Conservation (phyloP, 2,113 vertebrate genomes). For the Collichthys lucidus region DNA sequence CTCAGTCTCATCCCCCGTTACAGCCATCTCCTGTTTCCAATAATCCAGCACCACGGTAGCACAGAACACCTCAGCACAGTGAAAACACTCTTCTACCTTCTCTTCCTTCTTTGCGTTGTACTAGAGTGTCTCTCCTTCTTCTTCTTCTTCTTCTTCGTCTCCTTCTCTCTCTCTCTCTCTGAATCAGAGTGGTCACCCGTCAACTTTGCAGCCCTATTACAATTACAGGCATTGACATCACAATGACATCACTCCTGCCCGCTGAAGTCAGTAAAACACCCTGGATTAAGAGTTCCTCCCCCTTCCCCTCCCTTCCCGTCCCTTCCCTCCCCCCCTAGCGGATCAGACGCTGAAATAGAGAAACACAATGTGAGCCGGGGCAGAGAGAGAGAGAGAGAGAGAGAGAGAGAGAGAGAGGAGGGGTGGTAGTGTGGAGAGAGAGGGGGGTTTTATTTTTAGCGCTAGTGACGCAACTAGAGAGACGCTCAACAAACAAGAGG, state of each 20-base stretch:
- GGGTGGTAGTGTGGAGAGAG: not conserved
- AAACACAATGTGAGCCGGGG: slow-evolving; percentile 58
- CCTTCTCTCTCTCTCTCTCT: slow-evolving; percentile 22
- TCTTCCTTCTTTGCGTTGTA: not conserved
- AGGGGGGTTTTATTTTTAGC: slow-evolving; percentile 81
- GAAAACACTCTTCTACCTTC: slow-evolving; percentile 28
- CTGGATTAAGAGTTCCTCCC: slow-evolving; percentile 71
- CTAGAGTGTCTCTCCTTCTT: not conserved
- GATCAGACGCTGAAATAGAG: slow-evolving; percentile 52
- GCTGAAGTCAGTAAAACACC: slow-evolving; percentile 88
- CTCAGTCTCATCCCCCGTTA: slow-evolving; percentile 93
- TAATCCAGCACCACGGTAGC: slow-evolving; percentile 80
- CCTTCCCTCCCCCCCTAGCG: not conserved
- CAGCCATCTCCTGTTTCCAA: slow-evolving; percentile 89
- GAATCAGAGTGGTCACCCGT: slow-evolving; percentile 44
- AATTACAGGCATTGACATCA: slow-evolving; percentile 94
- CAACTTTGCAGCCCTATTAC: slow-evolving; percentile 82
- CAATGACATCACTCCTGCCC: slow-evolving; percentile 90
- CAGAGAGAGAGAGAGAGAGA: not conserved
- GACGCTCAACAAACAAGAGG: slow-evolving; percentile 80
- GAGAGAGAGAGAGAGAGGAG: not conserved
- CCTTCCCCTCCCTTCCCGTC: not conserved
- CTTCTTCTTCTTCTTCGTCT: not conserved
- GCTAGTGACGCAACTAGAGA: slow-evolving; percentile 80
- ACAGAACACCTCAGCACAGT: slow-evolving; percentile 9